Percentiles rank a stretch among this genome's conserved stretches.
phyloP scores from a whole-genome alignment of 2,797 vertebrate species.

The Hydrolagus colliei region DNA sequence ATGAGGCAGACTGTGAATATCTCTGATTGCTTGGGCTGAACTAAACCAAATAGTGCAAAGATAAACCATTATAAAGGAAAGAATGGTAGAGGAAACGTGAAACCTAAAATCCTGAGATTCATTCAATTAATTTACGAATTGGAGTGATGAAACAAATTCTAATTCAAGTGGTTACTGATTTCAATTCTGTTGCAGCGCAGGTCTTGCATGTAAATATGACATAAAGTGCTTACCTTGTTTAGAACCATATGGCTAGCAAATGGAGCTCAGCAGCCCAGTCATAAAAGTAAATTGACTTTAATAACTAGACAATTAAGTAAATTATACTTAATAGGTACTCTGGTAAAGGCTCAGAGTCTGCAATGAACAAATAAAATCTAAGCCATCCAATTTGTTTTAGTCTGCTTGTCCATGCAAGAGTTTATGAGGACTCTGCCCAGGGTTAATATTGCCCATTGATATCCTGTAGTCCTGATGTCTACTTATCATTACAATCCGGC shows the following conservation, averaged over 20 bases:
- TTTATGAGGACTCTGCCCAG: too few relatives aligned
- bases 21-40: neutral
- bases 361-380: conserved; percentile 5
- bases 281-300: conserved; percentile 23
- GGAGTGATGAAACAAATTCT: neutral
- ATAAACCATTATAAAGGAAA: neutral
- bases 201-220: neutral
- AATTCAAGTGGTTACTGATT: neutral
- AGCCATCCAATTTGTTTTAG: neutral
- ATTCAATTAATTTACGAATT: neutral
- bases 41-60: neutral
- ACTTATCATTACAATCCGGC: neutral
- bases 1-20: neutral
- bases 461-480: neutral
- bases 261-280: neutral
- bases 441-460: too few relatives aligned
- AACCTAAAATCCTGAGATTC: neutral
- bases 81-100: neutral
- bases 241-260: conserved; percentile 7
- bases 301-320: neutral
- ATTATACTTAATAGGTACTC: neutral
- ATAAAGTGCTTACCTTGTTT: neutral
- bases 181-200: neutral
- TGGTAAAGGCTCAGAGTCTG: neutral
- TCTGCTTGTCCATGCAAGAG: neutral